Conservation (phyloP, 2,113 vertebrate species). For the Oplegnathus fasciatus region DNA sequence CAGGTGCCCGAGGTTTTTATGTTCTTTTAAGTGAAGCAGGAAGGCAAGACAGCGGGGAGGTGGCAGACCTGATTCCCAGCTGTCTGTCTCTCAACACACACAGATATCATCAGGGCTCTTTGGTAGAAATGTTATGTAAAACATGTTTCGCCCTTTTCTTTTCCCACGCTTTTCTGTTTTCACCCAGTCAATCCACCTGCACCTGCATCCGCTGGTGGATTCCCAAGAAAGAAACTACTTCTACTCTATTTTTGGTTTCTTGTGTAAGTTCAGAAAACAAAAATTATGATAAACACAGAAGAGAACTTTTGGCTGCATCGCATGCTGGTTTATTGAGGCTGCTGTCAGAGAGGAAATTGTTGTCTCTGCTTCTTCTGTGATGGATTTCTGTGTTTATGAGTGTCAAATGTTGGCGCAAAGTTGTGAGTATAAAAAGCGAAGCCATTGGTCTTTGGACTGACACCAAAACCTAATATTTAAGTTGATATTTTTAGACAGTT, state of each 20-base stretch:
- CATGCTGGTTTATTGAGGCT: background rate
- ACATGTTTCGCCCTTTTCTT: background rate
- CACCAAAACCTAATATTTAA: background rate
- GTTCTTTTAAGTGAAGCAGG: conserved; percentile 31
- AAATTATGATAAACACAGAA: background rate
- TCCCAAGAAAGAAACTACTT: background rate
- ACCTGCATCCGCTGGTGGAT: background rate
- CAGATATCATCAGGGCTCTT: background rate
- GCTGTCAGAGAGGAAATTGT: background rate
- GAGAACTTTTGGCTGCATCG: background rate
- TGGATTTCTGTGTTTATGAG: conserved; percentile 3
- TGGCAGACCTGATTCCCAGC: conserved; percentile 1
- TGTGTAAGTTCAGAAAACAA: background rate
- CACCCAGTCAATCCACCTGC: background rate
- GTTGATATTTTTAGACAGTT: background rate
- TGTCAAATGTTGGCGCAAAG: background rate
- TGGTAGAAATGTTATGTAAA: background rate
- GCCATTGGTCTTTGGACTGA: background rate
- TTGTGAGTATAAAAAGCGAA: background rate
- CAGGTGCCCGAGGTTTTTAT: conserved; percentile 18
- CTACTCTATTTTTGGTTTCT: background rate
- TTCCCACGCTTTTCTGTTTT: background rate
- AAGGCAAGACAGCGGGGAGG: conserved; percentile 3
- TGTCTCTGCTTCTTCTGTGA: background rate
- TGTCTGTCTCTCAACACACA: background rate